phyloP scores from a whole-genome alignment of 2,888 invertebrate genomes.

The Troglohyphantes excavatus region DNA sequence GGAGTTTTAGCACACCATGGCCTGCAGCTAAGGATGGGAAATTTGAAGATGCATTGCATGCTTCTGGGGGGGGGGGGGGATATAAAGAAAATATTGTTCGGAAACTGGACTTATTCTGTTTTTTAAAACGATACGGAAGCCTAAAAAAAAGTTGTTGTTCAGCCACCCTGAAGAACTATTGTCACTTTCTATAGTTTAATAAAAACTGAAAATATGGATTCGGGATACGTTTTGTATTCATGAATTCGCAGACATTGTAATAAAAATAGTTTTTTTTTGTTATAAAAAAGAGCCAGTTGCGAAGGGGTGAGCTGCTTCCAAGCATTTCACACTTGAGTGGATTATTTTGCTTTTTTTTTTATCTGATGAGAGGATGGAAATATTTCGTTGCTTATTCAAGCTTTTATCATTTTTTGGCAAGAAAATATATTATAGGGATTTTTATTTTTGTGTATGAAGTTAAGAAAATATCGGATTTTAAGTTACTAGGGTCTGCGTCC shows the following conservation, averaged over 20 bases:
- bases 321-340: not conserved
- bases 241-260: not conserved
- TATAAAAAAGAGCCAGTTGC: not conserved
- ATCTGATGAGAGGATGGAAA: not conserved
- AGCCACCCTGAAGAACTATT: not conserved
- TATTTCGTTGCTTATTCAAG: not conserved
- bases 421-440: no score
- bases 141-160: not conserved
- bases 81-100: conserved; percentile 4
- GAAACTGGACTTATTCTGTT: not conserved
- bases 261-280: not conserved
- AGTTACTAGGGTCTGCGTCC: no score
- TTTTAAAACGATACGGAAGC: not conserved
- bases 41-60: not conserved
- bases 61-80: not conserved
- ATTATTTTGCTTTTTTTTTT: not conserved
- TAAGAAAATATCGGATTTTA: no score
- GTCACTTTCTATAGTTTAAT: not conserved
- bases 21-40: not conserved
- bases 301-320: not conserved
- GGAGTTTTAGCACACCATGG: not conserved
- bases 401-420: not conserved
- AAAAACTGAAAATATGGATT: not conserved
- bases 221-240: not conserved
- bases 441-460: no score